Conservation (phyloP, 2,888 invertebrate species). For the Ochlodes sylvanus region DNA sequence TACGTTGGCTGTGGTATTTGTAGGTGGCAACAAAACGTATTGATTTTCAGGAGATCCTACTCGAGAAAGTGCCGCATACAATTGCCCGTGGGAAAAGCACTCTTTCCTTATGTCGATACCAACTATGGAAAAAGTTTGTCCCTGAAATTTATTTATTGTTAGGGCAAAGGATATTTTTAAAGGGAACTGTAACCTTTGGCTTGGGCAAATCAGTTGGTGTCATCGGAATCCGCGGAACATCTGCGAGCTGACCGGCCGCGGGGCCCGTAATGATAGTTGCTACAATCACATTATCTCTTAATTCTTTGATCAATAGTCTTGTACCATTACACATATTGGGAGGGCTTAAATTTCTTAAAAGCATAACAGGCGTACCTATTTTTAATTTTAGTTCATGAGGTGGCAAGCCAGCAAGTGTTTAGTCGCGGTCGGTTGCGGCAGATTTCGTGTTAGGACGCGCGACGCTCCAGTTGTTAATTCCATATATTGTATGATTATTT, state of each 20-base stretch:
- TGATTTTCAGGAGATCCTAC: neutral
- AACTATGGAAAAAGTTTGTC: slow-evolving; percentile 9
- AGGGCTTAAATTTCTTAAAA: slow-evolving; percentile 39
- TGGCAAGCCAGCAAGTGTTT: slow-evolving; percentile 44
- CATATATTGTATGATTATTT: neutral
- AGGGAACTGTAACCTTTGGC: slow-evolving; percentile 44
- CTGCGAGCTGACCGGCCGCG: slow-evolving; percentile 45
- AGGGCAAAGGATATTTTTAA: slow-evolving; percentile 39
- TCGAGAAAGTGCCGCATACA: slow-evolving; percentile 2
- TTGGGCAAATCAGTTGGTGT: slow-evolving; percentile 45
- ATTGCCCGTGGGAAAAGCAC: slow-evolving; percentile 28
- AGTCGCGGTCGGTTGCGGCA: neutral
- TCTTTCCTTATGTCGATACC: slow-evolving; percentile 37
- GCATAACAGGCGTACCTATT: slow-evolving; percentile 23
- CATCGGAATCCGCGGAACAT: slow-evolving; percentile 46
- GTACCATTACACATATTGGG: slow-evolving; percentile 41
- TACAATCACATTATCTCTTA: slow-evolving; percentile 47
- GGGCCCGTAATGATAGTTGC: slow-evolving; percentile 46
- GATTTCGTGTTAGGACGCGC: slow-evolving; percentile 21
- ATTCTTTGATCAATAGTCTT: slow-evolving; percentile 42
- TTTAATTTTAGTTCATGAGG: slow-evolving; percentile 45
- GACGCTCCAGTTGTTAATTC: slow-evolving; percentile 25
- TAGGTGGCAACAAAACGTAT: neutral
- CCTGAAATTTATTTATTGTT: slow-evolving; percentile 40
- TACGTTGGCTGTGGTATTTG: neutral